phyloP scores from a whole-genome alignment of 2,113 vertebrate genomes.

The Lagopus leucura region DNA sequence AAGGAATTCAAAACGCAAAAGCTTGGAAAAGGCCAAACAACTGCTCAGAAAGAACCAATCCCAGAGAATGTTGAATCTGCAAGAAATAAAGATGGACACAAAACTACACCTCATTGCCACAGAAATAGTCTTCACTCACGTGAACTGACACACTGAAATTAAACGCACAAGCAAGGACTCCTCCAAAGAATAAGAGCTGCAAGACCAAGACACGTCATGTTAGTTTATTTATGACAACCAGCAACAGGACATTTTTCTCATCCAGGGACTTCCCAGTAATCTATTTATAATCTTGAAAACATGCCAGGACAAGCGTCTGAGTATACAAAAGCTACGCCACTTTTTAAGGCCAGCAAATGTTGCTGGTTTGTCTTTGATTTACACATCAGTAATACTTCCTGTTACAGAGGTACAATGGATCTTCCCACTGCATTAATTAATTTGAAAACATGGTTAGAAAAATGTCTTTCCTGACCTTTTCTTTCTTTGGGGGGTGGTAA shows the following conservation, averaged over 20 bases:
- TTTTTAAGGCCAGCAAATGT: constrained; percentile 57
- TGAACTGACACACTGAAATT: background rate
- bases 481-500: background rate
- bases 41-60: background rate
- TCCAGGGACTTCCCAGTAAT: constrained; percentile 51
- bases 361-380: constrained; percentile 57
- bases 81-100: background rate
- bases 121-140: background rate
- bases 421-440: background rate
- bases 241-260: constrained; percentile 38
- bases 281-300: constrained; percentile 65
- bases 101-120: background rate
- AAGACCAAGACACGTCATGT: background rate
- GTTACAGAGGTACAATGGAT: background rate
- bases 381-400: background rate
- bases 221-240: constrained; percentile 47
- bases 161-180: background rate
- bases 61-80: background rate
- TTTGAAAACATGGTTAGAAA: constrained; percentile 2
- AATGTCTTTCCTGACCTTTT: constrained; percentile 28
- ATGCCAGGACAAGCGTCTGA: constrained; percentile 48
- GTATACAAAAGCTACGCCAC: constrained; percentile 44
- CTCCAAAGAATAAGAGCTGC: background rate
- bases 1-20: background rate
- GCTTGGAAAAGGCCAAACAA: background rate